Base-by-base conservation (phyloP, 2,797 vertebrate genomes). In the Zenarchopterus dispar region DNA sequence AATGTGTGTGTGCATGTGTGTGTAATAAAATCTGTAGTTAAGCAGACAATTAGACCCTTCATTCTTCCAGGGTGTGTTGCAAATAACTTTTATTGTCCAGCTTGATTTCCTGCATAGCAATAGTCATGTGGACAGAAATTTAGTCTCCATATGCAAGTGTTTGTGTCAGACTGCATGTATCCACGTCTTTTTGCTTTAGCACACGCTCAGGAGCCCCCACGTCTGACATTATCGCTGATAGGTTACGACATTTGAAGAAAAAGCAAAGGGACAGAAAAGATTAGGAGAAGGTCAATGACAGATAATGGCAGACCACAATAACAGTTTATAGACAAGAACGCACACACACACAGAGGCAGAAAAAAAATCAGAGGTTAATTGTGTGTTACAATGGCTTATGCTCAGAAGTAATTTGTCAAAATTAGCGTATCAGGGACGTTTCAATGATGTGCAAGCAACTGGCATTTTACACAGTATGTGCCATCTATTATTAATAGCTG, bases 401-500 rank as follows among this genome's bases (percentile, higher is more conserved):
- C 56, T 84, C 82, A 42, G 1, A 55, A 73, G 81, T 89, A 76
- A 83, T 90, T 89, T 87, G 87, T 90, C 88, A 88, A 78, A 84
- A 87, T 88, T 82, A 81, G 69, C 75, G 74, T 82, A 71, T 86
- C 80, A 78, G 55, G 72, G 77, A 75, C 79, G 75, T 73, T 75
- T 85, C 56, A 49, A 77, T 85, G 84, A 87, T 85, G 71, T 78
- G 78, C 81, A 73, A 59, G 59, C 58, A 67, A 70, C 56, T 87
- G 85, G 70, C 86, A 90, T 85, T 89, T 90, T 78, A 86, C 83
- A 87, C 85, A 78, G 75, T 68, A 58, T 18, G 62, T 62, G 75
- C 28, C 82, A 80, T 91, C 76, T 51, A 90, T 88, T 85, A 87
- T 89, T 86, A 88, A 90, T 77, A 70, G 75, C 67, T 59, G 81